These are phyloP conservation scores for Drosophila multiciliata DNA, from an alignment of 2,888 invertebrate genomes.

Conservation along the genomic window DNA sequence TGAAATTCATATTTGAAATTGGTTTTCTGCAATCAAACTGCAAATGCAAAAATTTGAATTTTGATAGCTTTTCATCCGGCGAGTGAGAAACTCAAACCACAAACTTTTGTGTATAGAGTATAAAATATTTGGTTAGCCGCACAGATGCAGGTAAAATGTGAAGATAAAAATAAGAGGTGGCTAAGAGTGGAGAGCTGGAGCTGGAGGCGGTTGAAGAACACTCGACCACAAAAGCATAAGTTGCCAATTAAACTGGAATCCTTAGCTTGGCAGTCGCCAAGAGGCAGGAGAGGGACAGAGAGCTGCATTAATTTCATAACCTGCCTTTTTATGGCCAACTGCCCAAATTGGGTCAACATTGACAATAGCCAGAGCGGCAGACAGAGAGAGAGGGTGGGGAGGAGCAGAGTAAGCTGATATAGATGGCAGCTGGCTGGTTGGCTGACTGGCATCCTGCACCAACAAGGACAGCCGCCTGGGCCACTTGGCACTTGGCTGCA, in stretches of 20 bases:
- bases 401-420: conserved; percentile 28
- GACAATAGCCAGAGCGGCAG: conserved; percentile 61
- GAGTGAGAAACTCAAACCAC: not conserved
- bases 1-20: not conserved
- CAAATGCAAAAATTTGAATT: not conserved
- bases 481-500: conserved; percentile 58
- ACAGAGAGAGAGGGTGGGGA: not conserved
- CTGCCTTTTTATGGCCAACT: conserved; percentile 77
- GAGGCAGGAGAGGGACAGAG: conserved; percentile 29
- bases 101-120: conserved; percentile 9
- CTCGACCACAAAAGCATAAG: conserved; percentile 80
- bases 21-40: not conserved
- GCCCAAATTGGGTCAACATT: conserved; percentile 79
- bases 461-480: not conserved
- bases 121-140: conserved; percentile 19
- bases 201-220: conserved; percentile 20
- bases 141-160: conserved; percentile 24
- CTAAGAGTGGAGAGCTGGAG: not conserved
- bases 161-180: conserved; percentile 18
- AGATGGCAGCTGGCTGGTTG: conserved; percentile 36
- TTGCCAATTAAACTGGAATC: conserved; percentile 81
- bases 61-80: not conserved
- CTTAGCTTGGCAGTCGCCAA: conserved; percentile 57
- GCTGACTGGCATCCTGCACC: conserved; percentile 7
- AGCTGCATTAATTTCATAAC: conserved; percentile 78